Percentiles rank a stretch among this genome's conserved stretches.
Evolutionary conservation across 2,113 vertebrate genomes (phyloP).

Genomic region (Otis tarda): DNA sequence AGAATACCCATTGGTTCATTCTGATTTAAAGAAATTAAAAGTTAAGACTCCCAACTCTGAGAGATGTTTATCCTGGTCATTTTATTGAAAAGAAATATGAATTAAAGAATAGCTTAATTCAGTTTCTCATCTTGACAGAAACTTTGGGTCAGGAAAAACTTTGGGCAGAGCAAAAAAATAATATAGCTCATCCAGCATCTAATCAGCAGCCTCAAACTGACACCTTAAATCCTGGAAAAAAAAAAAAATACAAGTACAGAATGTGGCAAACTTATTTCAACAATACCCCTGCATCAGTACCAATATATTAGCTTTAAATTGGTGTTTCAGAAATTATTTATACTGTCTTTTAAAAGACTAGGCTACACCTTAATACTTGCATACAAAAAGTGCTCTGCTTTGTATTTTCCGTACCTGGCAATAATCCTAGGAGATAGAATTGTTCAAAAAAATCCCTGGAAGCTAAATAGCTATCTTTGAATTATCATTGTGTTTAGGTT

Average conservation of each 20-base stretch:
- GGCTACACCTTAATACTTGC: neutral
- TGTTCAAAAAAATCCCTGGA: neutral
- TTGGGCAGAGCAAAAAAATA: neutral
- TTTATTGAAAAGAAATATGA: neutral
- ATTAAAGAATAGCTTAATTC: neutral
- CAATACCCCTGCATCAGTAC: neutral
- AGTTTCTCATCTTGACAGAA: neutral
- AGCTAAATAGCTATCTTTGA: conserved; percentile 21
- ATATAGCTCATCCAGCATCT: neutral
- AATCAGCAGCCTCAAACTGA: neutral
- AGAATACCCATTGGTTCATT: neutral
- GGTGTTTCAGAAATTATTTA: neutral
- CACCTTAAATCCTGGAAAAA: neutral
- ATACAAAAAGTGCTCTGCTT: neutral
- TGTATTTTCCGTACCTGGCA: neutral
- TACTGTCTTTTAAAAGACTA: neutral
- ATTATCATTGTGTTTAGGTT: conserved; percentile 11
- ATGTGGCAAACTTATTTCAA: neutral
- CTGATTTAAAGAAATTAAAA: neutral
- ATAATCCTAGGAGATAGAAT: neutral
- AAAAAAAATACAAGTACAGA: neutral
- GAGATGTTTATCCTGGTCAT: neutral
- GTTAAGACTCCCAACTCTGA: neutral
- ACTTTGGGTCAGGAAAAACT: neutral
- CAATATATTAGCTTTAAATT: neutral